Base-by-base conservation (phyloP, 2,797 vertebrate genomes). In the Valencia hispanica region DNA sequence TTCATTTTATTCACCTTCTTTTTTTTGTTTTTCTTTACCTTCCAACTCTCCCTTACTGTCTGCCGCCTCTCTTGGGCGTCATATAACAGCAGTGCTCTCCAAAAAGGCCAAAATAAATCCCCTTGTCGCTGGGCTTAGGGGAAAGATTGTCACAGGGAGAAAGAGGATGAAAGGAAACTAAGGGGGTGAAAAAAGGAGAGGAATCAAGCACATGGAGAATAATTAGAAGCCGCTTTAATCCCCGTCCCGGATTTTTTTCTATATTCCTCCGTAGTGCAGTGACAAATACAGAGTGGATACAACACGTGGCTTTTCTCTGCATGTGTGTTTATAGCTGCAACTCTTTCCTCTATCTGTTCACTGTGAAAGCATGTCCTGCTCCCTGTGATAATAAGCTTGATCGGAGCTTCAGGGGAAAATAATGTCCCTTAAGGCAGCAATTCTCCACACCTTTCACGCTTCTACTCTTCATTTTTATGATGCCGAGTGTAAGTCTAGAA, bases 201-300 rank as follows among this genome's bases (percentile, higher is more conserved):
- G 74, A 70, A 70, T 43, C 17, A 76, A 88, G 77, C 32, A 73
- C 77, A 82, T 53, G 68, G 78, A 77, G 78, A 86, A 79, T 89
- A 84, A 89, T 74, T 86, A 73, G 76, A 84, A 86, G 77, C 72
- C 77, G 77, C 59, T 79, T 86, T 88, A 88, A 92, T 88, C 87
- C 87, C 87, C 83, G 11, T 71, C 17, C 77, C 70, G 81, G 51
- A 86, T 50, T 80, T 70, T 81, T 50, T 76, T 27, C 48, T 78
- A 68, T 50, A 74, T 77, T 47, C 55, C 45, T 5, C 70, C 78
- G 70, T 41, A 66, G 36, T 70, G 63, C 76, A 79, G 77, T 55
- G 51, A 77, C 11, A 59, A 34, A 73, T 32, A 41, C 47, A 72
- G 55, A 77, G 2, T 22, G 15, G 51, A 72, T 25, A 14, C 2